Base-by-base conservation (phyloP, 2,113 vertebrate species). In the Terrapene triunguis region DNA sequence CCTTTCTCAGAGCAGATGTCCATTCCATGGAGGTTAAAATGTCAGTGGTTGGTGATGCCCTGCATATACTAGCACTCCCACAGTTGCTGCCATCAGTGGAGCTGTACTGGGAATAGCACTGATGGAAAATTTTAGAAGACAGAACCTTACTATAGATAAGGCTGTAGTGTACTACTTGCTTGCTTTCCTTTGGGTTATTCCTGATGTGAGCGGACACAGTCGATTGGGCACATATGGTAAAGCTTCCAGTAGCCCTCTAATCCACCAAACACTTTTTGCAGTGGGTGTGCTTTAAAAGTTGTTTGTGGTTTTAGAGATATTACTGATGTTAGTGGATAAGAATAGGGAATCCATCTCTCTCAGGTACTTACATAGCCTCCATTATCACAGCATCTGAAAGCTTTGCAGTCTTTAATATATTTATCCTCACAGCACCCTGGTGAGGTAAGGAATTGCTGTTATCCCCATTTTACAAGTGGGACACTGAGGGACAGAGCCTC, bases 51-150 rank as follows among this genome's bases (percentile, higher is more conserved):
- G 10, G 44, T 44, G 38, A 8, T 24, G 10, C 25, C 59, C 87
- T 8, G 47, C 42, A 29, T 62, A 1, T 0, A 0, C 57, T 27
- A 55, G 24, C 3, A 84, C 51, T 92, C 69, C 90, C 65, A 44
- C 84, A 74, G 80, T 1, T 50, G 38, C n/a, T 54, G 48, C 54
- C 59, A 35, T 80, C 44, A 84, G 11, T 2, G 27, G 74, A 87
- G 44, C 3, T 89, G 57, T 55, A 32, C 35, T 57, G 84, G 65
- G 10, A 25, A 62, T n/a, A 88, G 80, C 72, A 86, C 10, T 0
- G 17, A 25, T 53, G 90, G 42, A 84, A 91, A 29, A 65, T 38
- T 82, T 25, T 82, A 78, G 21, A 55, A 85, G 51, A 53, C 48
- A 57, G 22, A 89, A 84, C 27, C 8, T 48, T 62, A 38, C 13